These are phyloP conservation scores for Echiichthys vipera DNA, from an alignment of 2,797 vertebrate species.

Conservation along the genomic window DNA sequence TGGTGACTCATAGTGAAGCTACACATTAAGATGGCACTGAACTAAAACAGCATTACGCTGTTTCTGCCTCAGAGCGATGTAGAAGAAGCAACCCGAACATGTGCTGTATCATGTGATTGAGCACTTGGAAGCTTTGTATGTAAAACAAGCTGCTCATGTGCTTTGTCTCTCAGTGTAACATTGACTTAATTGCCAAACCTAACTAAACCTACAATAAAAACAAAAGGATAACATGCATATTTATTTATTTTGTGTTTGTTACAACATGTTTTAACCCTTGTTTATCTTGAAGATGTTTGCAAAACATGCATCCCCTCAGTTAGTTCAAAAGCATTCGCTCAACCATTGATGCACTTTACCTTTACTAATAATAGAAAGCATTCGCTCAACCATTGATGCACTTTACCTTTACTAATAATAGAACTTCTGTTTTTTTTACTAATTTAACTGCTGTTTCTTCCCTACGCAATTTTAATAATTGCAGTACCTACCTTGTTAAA, in stretches of 20 bases:
- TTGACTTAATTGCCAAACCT: not conserved
- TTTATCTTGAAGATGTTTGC: not conserved
- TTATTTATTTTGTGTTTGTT: not conserved
- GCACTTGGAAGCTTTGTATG: conserved; percentile 30
- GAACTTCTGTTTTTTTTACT: too few relatives aligned
- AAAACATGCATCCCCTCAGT: not conserved
- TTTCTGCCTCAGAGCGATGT: conserved; percentile 6
- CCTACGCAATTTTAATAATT: too few relatives aligned
- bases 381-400: too few relatives aligned
- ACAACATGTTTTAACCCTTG: not conserved
- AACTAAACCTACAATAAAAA: not conserved
- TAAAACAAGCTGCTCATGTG: conserved; percentile 28
- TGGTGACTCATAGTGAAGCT: not conserved
- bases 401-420: too few relatives aligned
- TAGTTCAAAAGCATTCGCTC: not conserved
- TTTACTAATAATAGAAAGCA: too few relatives aligned
- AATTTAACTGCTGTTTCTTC: too few relatives aligned
- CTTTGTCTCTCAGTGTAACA: conserved; percentile 19
- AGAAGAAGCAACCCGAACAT: conserved; percentile 51
- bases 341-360: too few relatives aligned
- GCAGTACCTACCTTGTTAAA: too few relatives aligned
- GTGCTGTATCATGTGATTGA: conserved; percentile 64
- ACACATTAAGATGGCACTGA: not conserved
- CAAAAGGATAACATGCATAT: not conserved
- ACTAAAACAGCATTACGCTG: not conserved